These are phyloP conservation scores for Drosophila paramelanica DNA, from an alignment of 2,888 invertebrate genomes.

Conservation along the genomic window DNA sequence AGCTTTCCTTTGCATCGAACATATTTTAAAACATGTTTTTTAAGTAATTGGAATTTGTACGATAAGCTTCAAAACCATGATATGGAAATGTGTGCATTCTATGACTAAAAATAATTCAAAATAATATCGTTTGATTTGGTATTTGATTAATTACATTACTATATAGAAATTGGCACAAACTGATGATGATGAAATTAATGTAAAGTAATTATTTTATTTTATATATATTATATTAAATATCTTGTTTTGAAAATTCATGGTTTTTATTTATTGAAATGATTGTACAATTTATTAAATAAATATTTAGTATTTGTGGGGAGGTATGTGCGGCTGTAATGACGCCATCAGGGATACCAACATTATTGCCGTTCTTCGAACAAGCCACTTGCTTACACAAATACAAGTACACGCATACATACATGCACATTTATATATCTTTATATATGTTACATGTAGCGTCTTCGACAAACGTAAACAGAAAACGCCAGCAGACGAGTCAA, in stretches of 20 bases:
- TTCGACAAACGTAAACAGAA: slow-evolving; percentile 28
- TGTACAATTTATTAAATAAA: slow-evolving; percentile 1
- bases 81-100: background rate
- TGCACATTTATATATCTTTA: slow-evolving; percentile 8
- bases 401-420: slow-evolving; percentile 3
- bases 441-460: slow-evolving; percentile 24
- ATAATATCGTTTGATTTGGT: too few species aligned
- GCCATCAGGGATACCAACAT: slow-evolving; percentile 37
- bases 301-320: slow-evolving; percentile 7
- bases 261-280: background rate
- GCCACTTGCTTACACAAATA: slow-evolving; percentile 34
- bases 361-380: slow-evolving; percentile 32
- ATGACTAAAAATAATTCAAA: too few species aligned
- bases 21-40: too few species aligned
- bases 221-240: background rate
- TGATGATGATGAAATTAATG: background rate
- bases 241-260: background rate
- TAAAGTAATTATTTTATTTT: background rate
- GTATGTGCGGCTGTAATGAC: slow-evolving; percentile 19
- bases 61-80: too few species aligned
- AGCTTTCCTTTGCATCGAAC: too few species aligned
- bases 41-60: too few species aligned
- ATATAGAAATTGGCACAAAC: too few species aligned
- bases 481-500: slow-evolving; percentile 49
- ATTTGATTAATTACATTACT: too few species aligned